Evolutionary conservation across 2,888 invertebrate genomes (phyloP), one percentile per base, ranked within the genome.

Genomic region (Lordiphosa fenestrarum): DNA sequence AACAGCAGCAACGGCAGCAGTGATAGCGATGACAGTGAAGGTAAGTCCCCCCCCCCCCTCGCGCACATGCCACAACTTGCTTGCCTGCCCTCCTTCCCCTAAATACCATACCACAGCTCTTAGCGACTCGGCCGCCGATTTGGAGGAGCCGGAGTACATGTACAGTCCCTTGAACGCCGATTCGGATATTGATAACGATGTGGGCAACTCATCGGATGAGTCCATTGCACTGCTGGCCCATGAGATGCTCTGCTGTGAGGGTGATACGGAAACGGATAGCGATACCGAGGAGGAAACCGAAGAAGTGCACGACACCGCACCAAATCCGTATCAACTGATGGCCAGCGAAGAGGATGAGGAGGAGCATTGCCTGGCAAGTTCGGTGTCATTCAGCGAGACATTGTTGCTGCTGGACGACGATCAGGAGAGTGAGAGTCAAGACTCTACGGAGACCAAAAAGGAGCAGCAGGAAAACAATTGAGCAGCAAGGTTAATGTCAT

Each of bases 181-280:
- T n/a, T 57, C 59, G 10, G 70, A 69, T 10, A 10, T 33, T 12
- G 64, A 75, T 10, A 50, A 21, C 9, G 53, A 67, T 4, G 38
- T 13, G 36, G 54, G 40, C 0, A 33, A 42, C 1, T 46, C 33
- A 2, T 57, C 60, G 36, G 69, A 84, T 2, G 81, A 75, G 37
- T 58, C 81, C 3, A 21, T 62, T 0, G 71, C 83, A 1, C 46
- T 74, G 39, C 42, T 82, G n/a, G 64, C 56, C 6, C 66, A 77
- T 37, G 78, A 74, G 30, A 73, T 70, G n/a, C 73, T 69, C 36
- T 81, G 73, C 66, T 76, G 77, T 9, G 81, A 72, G 0, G 35
- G 48, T 6, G 82, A 73, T 4, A 19, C 53, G 3, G 70, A 57
- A 0, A 23, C 52, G 7, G 73, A 56, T 4, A 41, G 6, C 0